Evolutionary conservation across 1,140 invertebrate species (phyloP), one percentile per base, ranked within the genome.

Genomic region (Diuraphis noxia): DNA sequence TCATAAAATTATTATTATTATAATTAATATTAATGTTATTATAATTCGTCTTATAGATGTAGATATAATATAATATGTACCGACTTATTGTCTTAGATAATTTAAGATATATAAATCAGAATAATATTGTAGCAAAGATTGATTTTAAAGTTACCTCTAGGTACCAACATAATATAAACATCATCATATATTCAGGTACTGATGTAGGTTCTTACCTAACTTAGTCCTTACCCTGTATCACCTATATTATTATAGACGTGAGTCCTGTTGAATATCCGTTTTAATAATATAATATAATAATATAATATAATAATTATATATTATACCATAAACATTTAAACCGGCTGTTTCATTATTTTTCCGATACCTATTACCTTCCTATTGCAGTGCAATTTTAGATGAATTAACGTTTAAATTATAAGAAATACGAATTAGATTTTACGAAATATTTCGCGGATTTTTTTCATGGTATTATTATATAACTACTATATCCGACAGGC

Each of bases 271-370:
- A 56, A 23, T 10, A 56, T 1, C 30, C 52, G 9, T 9, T 30
- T n/a, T n/a, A n/a, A 56, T 30, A 56, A 56, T 56, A 56, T 56
- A 30, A 30, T 30, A 56, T 56, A 56, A 56, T 56, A 56, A 56
- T 38, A 81, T 40, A 17, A n/a, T n/a, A n/a, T n/a, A n/a, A n/a
- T n/a, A n/a, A n/a, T n/a, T n/a, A n/a, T n/a, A n/a, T n/a, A n/a
- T n/a, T n/a, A n/a, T n/a, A n/a, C n/a, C n/a, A n/a, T n/a, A n/a
- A n/a, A n/a, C n/a, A n/a, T n/a, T n/a, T n/a, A n/a, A n/a, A n/a
- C n/a, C n/a, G n/a, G n/a, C n/a, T n/a, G n/a, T n/a, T n/a, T n/a
- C 10, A 82, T 40, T 85, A 85, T 43, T 46, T 43, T 85, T 85
- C 43, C 41, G 40, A 46, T 85, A 85, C 82, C 41, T 41, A 41